Base-by-base conservation (phyloP, 2,797 vertebrate genomes). In the Mus caroli region DNA sequence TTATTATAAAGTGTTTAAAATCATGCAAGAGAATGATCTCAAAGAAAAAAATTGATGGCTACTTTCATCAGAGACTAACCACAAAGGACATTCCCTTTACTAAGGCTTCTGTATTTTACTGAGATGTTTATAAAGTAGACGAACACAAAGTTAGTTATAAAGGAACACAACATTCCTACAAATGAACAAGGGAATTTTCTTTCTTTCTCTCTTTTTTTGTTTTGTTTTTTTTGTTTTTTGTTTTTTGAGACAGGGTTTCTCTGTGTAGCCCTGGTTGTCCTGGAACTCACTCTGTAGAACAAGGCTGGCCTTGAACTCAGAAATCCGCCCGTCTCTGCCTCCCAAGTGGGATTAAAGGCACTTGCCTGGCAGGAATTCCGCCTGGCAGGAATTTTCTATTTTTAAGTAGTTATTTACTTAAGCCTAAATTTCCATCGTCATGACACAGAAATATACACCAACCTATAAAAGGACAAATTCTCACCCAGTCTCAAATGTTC, bases 81-180 rank as follows among this genome's bases (percentile, higher is more conserved):
- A 43, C 73, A 88, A 73, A 91, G 56, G 94, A 31, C 56, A 94
- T 12, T 60, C 79, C 40, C 75, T 88, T 86, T 76, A n/a, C 56
- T 67, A 46, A 90, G 43, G 37, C 58, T 43, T 89, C 90, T 79
- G 75, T 73, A 67, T 84, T 92, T 94, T 94, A 76, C n/a, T 80
- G 62, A 83, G 34, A 20, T 62, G 37, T 93, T 91, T 95, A 93
- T 95, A 94, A 92, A 95, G 76, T 75, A 94, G 77, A 92, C 89
- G 78, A 93, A 90, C 78, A 91, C 78, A 95, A 95, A 95, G 52
- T 90, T 95, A 95, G 96, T 92, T 92, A 96, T 87, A 96, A 94
- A 97, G 76, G 88, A 97, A 94, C 92, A 96, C 3, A 97, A 40
- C n/a, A 94, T 96, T 95, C 90, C 92, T 94, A 87, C 80, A 96